These are phyloP conservation scores for Lepus europaeus DNA, from an alignment of 2,113 vertebrate genomes.

Conservation along the genomic window DNA sequence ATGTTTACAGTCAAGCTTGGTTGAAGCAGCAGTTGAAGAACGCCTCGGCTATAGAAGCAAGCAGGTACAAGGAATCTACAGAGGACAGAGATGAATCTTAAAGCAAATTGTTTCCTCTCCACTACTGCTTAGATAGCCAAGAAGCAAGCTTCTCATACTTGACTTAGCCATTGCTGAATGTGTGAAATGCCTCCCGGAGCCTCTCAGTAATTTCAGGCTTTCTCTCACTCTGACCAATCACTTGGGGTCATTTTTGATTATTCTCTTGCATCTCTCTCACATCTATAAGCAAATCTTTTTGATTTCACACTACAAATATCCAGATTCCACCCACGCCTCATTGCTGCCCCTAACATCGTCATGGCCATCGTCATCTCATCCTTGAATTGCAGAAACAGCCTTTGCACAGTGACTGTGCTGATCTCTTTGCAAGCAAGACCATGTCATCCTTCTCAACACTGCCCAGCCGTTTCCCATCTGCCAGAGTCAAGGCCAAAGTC, in stretches of 20 bases:
- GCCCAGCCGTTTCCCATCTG: not conserved
- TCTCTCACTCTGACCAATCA: not conserved
- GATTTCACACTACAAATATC: not conserved
- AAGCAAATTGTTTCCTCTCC: not conserved
- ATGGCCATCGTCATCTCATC: not conserved
- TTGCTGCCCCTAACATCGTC: not conserved
- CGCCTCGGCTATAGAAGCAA: not conserved
- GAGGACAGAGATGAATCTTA: not conserved
- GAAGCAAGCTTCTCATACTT: not conserved
- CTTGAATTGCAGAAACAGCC: not conserved
- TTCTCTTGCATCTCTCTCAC: not conserved
- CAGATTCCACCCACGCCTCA: not conserved
- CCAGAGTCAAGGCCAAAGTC: not conserved
- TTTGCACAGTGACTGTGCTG: not conserved
- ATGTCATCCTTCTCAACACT: not conserved
- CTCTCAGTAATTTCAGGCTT: not conserved
- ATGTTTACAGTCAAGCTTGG: slow-evolving; percentile 31
- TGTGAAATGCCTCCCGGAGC: too few species aligned
- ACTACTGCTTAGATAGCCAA: not conserved
- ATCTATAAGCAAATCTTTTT: not conserved
- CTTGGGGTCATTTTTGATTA: not conserved
- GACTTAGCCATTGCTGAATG: too few species aligned
- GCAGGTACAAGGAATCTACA: not conserved
- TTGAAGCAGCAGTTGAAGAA: not conserved
- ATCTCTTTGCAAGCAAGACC: not conserved